Evolutionary conservation across 2,113 vertebrate genomes (phyloP).

Genomic region (Rana temporaria): DNA sequence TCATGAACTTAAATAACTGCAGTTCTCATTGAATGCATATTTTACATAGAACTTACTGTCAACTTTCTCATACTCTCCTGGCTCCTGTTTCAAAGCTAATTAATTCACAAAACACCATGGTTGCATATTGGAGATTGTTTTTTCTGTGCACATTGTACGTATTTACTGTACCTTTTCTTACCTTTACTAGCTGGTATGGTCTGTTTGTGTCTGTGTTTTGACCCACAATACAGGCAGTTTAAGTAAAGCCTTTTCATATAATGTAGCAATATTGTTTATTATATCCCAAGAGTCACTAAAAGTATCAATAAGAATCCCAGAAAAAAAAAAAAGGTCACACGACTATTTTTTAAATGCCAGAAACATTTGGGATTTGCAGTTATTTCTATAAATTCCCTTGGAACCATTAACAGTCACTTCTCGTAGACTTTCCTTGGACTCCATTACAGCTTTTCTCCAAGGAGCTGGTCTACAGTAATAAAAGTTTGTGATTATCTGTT

Average conservation of each 20-base stretch:
- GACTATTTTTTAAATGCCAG: slow-evolving; percentile 63
- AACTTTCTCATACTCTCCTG: not conserved
- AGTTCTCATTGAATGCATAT: not conserved
- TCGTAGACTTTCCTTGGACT: slow-evolving; percentile 48
- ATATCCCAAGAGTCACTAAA: slow-evolving; percentile 54
- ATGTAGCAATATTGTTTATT: slow-evolving; percentile 54
- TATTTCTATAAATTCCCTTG: slow-evolving; percentile 59
- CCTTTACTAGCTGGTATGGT: slow-evolving; percentile 46
- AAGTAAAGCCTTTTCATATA: slow-evolving; percentile 52
- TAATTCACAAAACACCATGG: not conserved
- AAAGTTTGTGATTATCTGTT: slow-evolving; percentile 42
- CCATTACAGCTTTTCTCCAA: slow-evolving; percentile 54
- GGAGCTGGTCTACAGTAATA: slow-evolving; percentile 53
- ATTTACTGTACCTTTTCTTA: slow-evolving; percentile 48
- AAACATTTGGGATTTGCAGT: slow-evolving; percentile 49
- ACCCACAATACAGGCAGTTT: slow-evolving; percentile 58
- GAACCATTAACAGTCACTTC: slow-evolving; percentile 59
- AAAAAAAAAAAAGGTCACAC: slow-evolving; percentile 65
- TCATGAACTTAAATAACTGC: slow-evolving; percentile 20
- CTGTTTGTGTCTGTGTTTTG: slow-evolving; percentile 57
- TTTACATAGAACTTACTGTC: slow-evolving; percentile 7
- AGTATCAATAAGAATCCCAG: slow-evolving; percentile 58
- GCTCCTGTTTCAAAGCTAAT: not conserved
- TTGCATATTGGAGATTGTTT: slow-evolving; percentile 53
- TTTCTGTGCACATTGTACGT: not conserved